Evolutionary conservation across 30 jellyfish, hydroid and myxozoan genomes (phyloP).

Genomic region (Sanderia malayensis): DNA sequence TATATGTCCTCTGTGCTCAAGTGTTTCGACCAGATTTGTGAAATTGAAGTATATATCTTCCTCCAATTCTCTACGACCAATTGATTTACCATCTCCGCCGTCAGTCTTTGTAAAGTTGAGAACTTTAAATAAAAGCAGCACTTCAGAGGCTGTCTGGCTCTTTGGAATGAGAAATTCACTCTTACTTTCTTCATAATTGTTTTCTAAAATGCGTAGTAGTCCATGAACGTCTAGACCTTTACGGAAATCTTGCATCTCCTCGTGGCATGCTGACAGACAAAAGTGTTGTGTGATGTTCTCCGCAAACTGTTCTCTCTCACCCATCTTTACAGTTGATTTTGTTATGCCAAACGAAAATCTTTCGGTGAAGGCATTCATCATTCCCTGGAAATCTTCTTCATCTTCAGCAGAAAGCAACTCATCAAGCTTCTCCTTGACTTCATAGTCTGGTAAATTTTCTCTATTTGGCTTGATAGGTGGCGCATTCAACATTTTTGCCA

Average conservation of each 20-base stretch:
- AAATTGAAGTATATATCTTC: conserved; percentile 29
- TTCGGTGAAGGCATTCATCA: not conserved
- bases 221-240: not conserved
- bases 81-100: not conserved
- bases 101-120: not conserved
- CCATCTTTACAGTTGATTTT: not conserved
- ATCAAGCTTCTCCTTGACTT: conserved; percentile 15
- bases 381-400: conserved; percentile 14
- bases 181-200: not conserved
- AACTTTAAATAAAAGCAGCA: not conserved
- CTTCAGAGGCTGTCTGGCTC: not conserved
- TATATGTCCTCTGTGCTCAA: conserved; percentile 10
- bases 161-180: not conserved
- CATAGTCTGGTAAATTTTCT: conserved; percentile 36
- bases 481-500: conserved; percentile 24
- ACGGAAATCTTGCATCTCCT: not conserved
- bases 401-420: conserved; percentile 21
- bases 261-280: not conserved
- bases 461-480: not conserved
- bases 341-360: conserved; percentile 21
- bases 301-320: conserved; percentile 1
- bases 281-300: not conserved
- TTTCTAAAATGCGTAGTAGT: not conserved
- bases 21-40: conserved; percentile 11
- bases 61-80: conserved; percentile 6